Evolutionary conservation across 1,140 invertebrate species (phyloP).

Genomic region (Apis dorsata): DNA sequence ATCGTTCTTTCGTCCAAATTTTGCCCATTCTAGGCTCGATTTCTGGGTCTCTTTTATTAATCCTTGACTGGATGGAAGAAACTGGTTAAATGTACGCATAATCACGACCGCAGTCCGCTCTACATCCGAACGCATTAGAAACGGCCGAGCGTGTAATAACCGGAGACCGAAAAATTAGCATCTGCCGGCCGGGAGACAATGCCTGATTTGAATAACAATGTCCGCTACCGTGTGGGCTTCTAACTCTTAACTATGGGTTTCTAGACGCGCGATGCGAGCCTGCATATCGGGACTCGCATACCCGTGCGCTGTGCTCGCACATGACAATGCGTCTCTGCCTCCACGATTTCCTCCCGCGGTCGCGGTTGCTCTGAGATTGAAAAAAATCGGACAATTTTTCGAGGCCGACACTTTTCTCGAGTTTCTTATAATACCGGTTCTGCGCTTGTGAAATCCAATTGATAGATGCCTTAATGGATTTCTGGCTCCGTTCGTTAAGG

Average conservation of each 20-base stretch:
- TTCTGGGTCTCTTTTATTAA: no score
- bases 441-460: background rate
- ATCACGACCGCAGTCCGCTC: constrained; percentile 59
- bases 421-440: constrained; percentile 9
- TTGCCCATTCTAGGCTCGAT: no score
- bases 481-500: background rate
- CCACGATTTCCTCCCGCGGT: constrained; percentile 60
- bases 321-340: constrained; percentile 62
- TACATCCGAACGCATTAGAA: constrained; percentile 75
- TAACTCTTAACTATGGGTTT: constrained; percentile 71
- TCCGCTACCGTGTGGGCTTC: constrained; percentile 79
- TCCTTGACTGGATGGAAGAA: no score
- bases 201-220: constrained; percentile 79
- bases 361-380: constrained; percentile 7
- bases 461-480: background rate
- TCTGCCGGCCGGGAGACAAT: constrained; percentile 75
- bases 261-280: constrained; percentile 58
- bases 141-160: constrained; percentile 76
- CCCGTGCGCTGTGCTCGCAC: constrained; percentile 8
- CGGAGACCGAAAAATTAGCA: constrained; percentile 76
- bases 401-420: background rate
- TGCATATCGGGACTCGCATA: constrained; percentile 55
- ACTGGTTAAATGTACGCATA: no score
- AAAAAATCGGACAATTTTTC: constrained; percentile 14
- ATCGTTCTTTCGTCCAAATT: no score